Evolutionary conservation across 2,113 vertebrate species (phyloP), one percentile per base, ranked within the genome.

Genomic region (Synodontis membranacea): DNA sequence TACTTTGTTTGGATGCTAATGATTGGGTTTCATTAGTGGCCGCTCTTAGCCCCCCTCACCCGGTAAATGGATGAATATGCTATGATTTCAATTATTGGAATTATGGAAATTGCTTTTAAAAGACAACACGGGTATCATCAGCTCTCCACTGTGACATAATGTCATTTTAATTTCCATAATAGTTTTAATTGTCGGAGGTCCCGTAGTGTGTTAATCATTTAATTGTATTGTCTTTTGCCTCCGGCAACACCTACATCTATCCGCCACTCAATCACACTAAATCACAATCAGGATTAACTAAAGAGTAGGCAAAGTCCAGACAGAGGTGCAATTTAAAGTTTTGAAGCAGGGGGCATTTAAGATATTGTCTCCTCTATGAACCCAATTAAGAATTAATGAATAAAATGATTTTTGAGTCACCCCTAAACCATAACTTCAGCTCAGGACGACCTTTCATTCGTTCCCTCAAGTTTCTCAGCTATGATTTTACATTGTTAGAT

Each of bases 1-100:
- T 99, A 99, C 97, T 98, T 99, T 99, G 98, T 98, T 99, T 99
- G 97, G 97, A 98, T 99, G 97, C 97, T 98, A 99, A 99, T 99
- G 97, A 99, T 98, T 98, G 97, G 96, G 96, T 98, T 99, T 99
- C 97, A 99, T 98, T 99, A 98, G 97, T 97, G 95, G 97, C 95
- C 97, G 95, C 97, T 97, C 97, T 98, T 95, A 97, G 97, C 97
- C 96, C 96, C 97, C 97, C 97, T 99, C 97, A 98, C 97, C 97
- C 97, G 94, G 91, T 94, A 98, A 98, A 98, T 97, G 97, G 96
- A 98, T 98, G 97, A 99, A 99, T 99, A 97, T 99, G 98, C 96
- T 94, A 96, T 99, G 97, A 99, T 99, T 99, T 97, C 97, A 99
- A 99, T 96, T 95, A 99, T 99, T 96, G 97, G 96, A 98, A 99